Conservation (phyloP, 2,797 vertebrate genomes). For the Tapirus indicus region DNA sequence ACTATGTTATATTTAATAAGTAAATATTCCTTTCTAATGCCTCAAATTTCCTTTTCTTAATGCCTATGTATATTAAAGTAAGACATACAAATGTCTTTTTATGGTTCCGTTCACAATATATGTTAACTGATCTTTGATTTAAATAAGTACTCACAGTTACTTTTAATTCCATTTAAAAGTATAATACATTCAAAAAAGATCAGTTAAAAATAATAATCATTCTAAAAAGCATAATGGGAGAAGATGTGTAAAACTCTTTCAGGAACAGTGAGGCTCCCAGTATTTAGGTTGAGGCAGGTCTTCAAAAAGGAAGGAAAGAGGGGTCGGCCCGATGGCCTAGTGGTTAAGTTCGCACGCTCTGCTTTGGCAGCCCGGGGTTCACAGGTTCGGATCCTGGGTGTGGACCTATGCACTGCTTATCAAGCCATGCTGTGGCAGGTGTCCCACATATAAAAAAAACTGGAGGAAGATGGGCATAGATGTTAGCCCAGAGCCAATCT, state of each 20-base stretch:
- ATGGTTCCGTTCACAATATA: neutral
- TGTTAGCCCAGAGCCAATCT: too few relatives aligned
- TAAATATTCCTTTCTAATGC: constrained; percentile 47
- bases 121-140: constrained; percentile 28
- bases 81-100: constrained; percentile 2
- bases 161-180: constrained; percentile 62
- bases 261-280: neutral
- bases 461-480: too few relatives aligned
- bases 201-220: constrained; percentile 54
- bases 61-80: neutral
- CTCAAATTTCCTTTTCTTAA: constrained; percentile 56
- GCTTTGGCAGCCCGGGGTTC: too few relatives aligned
- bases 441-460: too few relatives aligned
- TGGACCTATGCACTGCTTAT: too few relatives aligned
- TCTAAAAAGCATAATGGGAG: neutral
- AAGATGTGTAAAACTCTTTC: neutral
- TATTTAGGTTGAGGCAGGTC: neutral
- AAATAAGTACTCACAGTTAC: constrained; percentile 34
- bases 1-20: neutral
- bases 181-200: constrained; percentile 14
- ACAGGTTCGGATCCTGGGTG: too few relatives aligned
- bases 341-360: too few relatives aligned
- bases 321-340: too few relatives aligned
- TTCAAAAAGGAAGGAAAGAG: neutral
- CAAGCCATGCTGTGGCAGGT: too few relatives aligned